Conservation (phyloP, 2,113 vertebrate species). For the Dasyornis broadbenti region DNA sequence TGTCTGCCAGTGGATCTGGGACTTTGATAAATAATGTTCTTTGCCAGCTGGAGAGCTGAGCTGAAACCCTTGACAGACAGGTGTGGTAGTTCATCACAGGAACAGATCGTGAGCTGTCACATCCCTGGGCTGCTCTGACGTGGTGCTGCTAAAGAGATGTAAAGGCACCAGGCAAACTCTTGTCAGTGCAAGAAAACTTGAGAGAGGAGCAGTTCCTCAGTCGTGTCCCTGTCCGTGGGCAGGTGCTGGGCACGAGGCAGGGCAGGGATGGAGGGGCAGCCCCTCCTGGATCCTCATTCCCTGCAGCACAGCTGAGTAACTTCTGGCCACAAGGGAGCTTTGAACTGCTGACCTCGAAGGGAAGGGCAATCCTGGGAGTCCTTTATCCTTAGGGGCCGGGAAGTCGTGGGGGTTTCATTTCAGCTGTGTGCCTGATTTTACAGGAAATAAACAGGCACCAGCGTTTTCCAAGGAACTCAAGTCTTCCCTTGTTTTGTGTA, state of each 20-base stretch:
- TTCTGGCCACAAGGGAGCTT: not conserved
- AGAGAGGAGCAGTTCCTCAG: not conserved
- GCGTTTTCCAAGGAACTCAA: not conserved
- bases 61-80: not conserved
- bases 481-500: not conserved
- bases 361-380: not conserved
- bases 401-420: not conserved
- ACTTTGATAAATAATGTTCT: not conserved
- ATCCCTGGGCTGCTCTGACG: not conserved
- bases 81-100: not conserved
- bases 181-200: not conserved
- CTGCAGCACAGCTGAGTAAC: not conserved
- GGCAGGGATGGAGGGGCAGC: not conserved
- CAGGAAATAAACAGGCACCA: not conserved
- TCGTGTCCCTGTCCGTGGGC: not conserved
- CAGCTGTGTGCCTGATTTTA: not conserved
- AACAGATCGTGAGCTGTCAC: not conserved
- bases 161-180: not conserved
- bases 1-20: not conserved
- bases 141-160: not conserved
- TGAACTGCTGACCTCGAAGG: not conserved
- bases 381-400: not conserved
- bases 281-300: not conserved
- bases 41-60: not conserved
- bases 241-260: fast-evolving